Evolutionary conservation across 1,140 invertebrate genomes (phyloP).

Genomic region (Lutraria rhynchaena): DNA sequence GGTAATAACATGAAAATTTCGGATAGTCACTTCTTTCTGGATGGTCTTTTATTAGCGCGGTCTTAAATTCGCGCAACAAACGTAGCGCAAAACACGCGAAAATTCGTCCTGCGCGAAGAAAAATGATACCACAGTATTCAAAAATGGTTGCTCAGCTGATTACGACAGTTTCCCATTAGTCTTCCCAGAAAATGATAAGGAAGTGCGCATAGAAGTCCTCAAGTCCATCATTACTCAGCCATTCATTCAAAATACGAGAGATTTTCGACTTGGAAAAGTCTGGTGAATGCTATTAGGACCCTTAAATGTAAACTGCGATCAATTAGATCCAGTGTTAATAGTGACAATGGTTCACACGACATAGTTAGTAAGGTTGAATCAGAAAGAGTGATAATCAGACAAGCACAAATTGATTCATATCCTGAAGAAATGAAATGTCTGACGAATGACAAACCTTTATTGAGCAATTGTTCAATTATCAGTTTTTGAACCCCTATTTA

Average conservation of each 20-base stretch:
- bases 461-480: not conserved
- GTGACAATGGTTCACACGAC: no score
- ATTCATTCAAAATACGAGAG: not conserved
- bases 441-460: not conserved
- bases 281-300: not conserved
- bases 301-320: constrained; percentile 29
- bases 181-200: constrained; percentile 12
- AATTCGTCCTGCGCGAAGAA: no score
- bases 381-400: not conserved
- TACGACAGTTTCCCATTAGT: no score
- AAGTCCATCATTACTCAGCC: not conserved
- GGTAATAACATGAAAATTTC: no score
- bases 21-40: no score
- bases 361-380: no score
- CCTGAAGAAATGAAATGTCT: constrained; percentile 18
- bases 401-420: no score
- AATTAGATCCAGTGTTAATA: no score
- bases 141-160: not conserved
- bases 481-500: constrained; percentile 30
- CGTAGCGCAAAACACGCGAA: no score
- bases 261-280: constrained; percentile 23
- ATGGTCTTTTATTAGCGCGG: no score
- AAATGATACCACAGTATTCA: no score
- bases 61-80: no score
- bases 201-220: constrained; percentile 10